These are phyloP conservation scores for Chloropsis hardwickii DNA, from an alignment of 2,113 vertebrate species.

Conservation along the genomic window DNA sequence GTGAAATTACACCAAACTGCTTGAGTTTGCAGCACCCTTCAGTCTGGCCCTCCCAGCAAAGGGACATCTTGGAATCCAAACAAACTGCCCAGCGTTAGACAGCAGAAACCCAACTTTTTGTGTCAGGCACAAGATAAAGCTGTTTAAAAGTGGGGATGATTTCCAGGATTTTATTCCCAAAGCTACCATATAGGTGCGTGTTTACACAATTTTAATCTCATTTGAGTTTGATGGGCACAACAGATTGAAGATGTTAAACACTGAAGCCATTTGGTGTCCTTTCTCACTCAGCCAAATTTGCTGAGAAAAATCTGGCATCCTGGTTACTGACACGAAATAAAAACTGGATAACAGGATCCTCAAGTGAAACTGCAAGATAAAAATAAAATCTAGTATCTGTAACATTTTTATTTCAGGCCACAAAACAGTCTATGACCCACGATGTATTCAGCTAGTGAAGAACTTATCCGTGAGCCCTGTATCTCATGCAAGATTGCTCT, in stretches of 20 bases:
- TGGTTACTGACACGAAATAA: accelerated
- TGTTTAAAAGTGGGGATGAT: background rate
- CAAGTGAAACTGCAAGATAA: background rate
- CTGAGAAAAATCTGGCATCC: background rate
- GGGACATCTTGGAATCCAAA: background rate
- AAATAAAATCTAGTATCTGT: background rate
- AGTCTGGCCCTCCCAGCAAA: background rate
- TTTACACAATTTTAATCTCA: background rate
- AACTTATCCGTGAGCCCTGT: background rate
- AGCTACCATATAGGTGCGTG: background rate
- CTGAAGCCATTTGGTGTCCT: accelerated
- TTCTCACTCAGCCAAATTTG: background rate
- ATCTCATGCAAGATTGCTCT: background rate
- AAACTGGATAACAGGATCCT: background rate
- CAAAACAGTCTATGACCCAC: background rate
- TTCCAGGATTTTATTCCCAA: background rate
- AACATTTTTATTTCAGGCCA: background rate
- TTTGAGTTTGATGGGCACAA: background rate
- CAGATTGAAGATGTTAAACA: background rate
- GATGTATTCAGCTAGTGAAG: background rate
- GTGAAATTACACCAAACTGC: background rate
- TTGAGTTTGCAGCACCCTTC: background rate
- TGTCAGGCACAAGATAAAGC: background rate
- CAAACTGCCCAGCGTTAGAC: accelerated
- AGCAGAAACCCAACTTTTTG: background rate